A percentile compares a stretch with the other conserved stretches of the same genome.
These are phyloP conservation scores for Lophotriccus pileatus DNA, from an alignment of 2,797 vertebrate genomes.

Conservation along the genomic window DNA sequence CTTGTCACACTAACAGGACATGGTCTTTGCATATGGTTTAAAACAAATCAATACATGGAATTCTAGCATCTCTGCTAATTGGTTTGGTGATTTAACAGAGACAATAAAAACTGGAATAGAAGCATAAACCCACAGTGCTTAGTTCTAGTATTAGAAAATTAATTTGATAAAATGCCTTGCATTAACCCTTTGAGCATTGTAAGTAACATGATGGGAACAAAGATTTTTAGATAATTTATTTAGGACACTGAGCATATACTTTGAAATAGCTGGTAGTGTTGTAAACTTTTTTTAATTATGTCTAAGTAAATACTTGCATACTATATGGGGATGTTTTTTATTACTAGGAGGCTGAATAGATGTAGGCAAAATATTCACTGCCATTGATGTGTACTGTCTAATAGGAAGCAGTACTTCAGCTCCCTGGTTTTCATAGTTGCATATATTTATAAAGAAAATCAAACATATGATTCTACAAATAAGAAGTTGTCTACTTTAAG, in stretches of 20 bases:
- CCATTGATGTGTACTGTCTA: slow-evolving; percentile 72
- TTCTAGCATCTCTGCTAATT: slow-evolving; percentile 73
- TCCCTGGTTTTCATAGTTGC: slow-evolving; percentile 55
- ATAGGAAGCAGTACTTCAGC: slow-evolving; percentile 52
- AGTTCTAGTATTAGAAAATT: slow-evolving; percentile 76
- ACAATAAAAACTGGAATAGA: slow-evolving; percentile 78
- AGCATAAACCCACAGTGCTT: slow-evolving; percentile 77
- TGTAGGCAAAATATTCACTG: slow-evolving; percentile 75
- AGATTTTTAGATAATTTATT: slow-evolving; percentile 73
- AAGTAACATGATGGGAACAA: slow-evolving; percentile 70
- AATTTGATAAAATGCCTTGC: slow-evolving; percentile 78
- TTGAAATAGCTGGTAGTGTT: slow-evolving; percentile 70
- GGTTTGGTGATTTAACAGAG: slow-evolving; percentile 59
- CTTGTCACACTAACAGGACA: slow-evolving; percentile 65
- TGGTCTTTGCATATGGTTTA: slow-evolving; percentile 63
- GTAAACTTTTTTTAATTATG: slow-evolving; percentile 17
- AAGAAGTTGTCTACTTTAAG: slow-evolving; percentile 65
- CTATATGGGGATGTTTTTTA: slow-evolving; percentile 69
- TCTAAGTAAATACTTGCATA: slow-evolving; percentile 72
- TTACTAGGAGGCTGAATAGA: slow-evolving; percentile 68
- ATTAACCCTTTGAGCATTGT: slow-evolving; percentile 87
- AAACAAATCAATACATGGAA: slow-evolving; percentile 65
- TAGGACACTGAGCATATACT: slow-evolving; percentile 67
- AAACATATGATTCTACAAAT: slow-evolving; percentile 45
- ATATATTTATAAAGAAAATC: slow-evolving; percentile 64